Percentiles rank a stretch among this genome's conserved stretches.
phyloP scores from a whole-genome alignment of 2,888 invertebrate genomes.

The Ormyrus thymus region DNA sequence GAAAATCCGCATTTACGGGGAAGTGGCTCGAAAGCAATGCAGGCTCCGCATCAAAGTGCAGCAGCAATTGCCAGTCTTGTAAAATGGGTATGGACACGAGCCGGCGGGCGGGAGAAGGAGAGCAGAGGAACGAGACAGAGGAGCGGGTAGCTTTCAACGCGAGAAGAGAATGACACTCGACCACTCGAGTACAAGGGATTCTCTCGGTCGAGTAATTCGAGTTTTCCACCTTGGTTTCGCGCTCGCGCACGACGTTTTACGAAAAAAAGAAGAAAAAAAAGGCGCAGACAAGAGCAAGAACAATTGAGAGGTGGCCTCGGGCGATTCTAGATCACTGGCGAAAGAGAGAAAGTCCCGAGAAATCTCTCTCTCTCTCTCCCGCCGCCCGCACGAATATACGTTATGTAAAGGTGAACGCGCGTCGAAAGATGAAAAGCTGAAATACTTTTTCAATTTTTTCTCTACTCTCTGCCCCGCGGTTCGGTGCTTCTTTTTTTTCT shows the following conservation, averaged over 20 bases:
- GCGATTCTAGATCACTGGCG: constrained; percentile 20
- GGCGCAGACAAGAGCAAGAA: neutral
- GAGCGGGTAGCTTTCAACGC: constrained; percentile 16
- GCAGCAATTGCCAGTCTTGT: constrained; percentile 11
- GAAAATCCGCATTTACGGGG: too few species aligned
- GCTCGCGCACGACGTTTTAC: constrained; percentile 11
- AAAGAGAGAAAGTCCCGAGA: neutral
- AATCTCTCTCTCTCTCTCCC: neutral
- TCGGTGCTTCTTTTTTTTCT: too few species aligned
- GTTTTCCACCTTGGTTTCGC: constrained; percentile 42
- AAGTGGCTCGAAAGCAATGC: neutral
- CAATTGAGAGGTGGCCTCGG: constrained; percentile 43
- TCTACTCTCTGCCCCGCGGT: too few species aligned
- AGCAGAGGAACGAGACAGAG: too few species aligned
- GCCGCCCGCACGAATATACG: too few species aligned
- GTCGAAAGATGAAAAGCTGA: too few species aligned
- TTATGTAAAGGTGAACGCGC: too few species aligned
- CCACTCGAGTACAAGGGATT: constrained; percentile 49
- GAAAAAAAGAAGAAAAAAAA: constrained; percentile 1
- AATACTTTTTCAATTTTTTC: too few species aligned
- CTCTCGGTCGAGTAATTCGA: constrained; percentile 44
- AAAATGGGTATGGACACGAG: constrained; percentile 1
- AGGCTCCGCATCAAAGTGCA: constrained; percentile 17
- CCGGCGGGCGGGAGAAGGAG: too few species aligned
- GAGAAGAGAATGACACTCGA: constrained; percentile 42